Evolutionary conservation across 2,113 vertebrate genomes (phyloP).

Genomic region (Butorides virescens): DNA sequence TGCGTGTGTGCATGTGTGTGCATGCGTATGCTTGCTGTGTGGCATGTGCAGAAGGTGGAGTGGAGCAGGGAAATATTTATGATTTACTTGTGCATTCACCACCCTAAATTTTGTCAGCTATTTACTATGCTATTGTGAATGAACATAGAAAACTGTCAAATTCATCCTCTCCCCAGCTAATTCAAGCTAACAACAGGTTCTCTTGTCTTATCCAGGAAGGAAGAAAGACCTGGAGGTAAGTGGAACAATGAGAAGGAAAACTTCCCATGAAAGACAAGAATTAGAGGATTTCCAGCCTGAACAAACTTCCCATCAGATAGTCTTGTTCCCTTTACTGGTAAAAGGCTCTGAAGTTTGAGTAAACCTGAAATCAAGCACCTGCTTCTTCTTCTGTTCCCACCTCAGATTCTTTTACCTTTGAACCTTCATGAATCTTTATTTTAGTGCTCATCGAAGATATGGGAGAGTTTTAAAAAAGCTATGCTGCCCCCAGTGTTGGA

Average conservation of each 20-base stretch:
- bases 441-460: neutral
- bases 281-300: neutral
- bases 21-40: neutral
- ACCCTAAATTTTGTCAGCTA: neutral
- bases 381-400: neutral
- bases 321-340: neutral
- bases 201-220: neutral
- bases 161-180: neutral
- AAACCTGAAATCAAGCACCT: neutral
- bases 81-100: neutral
- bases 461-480: neutral
- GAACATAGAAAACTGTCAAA: neutral
- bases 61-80: neutral
- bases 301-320: neutral
- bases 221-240: neutral
- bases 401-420: neutral
- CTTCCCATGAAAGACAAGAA: neutral
- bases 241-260: neutral
- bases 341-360: neutral
- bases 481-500: neutral
- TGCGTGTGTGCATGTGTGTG: neutral
- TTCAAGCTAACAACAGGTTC: neutral
- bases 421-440: neutral
- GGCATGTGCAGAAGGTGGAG: neutral
- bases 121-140: neutral